Percentiles rank a stretch among this genome's conserved stretches.
phyloP scores from a whole-genome alignment of 2,113 vertebrate species.

The Eupsittula cactorum region DNA sequence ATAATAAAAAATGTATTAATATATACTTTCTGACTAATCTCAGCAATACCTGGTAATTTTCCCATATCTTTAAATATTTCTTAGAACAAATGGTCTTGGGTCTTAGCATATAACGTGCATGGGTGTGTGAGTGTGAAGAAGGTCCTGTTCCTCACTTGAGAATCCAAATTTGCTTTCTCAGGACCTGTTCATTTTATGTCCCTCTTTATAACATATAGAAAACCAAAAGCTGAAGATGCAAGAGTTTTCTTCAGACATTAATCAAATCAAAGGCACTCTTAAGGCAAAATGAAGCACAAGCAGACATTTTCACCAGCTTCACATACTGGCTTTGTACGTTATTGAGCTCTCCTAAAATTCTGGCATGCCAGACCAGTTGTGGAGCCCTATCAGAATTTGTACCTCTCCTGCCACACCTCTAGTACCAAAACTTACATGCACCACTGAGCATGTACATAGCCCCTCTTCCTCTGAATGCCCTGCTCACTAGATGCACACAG shows the following conservation, averaged over 20 bases:
- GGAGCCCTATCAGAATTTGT: not conserved
- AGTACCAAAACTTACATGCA: not conserved
- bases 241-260: not conserved
- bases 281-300: not conserved
- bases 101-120: not conserved
- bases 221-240: not conserved
- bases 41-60: slow-evolving; percentile 79
- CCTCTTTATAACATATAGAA: not conserved
- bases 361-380: not conserved
- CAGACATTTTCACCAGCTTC: not conserved
- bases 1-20: slow-evolving; percentile 86
- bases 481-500: not conserved
- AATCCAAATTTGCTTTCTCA: not conserved
- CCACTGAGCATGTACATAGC: not conserved
- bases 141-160: not conserved
- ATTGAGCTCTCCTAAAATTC: not conserved
- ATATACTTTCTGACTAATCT: slow-evolving; percentile 75
- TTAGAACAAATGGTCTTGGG: slow-evolving; percentile 83
- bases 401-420: not conserved
- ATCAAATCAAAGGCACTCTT: not conserved
- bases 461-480: not conserved
- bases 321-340: not conserved
- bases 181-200: not conserved
- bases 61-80: slow-evolving; percentile 85
- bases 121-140: not conserved